These are phyloP conservation scores for Phortica okadai DNA, from an alignment of 2,888 invertebrate genomes.

Conservation along the genomic window DNA sequence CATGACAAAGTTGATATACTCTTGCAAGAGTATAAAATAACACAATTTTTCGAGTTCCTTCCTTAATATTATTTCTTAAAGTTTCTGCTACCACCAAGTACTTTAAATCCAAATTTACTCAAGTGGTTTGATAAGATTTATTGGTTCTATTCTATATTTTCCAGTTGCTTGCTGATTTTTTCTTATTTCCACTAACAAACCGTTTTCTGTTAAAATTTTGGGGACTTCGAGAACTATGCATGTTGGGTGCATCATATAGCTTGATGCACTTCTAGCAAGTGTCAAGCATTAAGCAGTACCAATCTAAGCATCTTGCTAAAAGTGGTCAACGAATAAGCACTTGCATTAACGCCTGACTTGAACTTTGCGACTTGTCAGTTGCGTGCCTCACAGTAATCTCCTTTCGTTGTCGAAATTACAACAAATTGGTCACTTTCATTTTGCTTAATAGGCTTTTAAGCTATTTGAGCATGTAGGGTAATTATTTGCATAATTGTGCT, in stretches of 20 bases:
- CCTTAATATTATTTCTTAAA: too few relatives aligned
- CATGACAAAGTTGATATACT: too few relatives aligned
- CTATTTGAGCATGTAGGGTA: constrained; percentile 57
- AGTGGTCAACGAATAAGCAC: neutral
- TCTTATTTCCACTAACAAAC: constrained; percentile 35
- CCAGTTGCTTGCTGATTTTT: constrained; percentile 56
- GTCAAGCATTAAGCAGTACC: too few relatives aligned
- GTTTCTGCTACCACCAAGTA: too few relatives aligned
- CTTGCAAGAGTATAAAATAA: too few relatives aligned
- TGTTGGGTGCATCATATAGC: neutral
- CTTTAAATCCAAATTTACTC: neutral
- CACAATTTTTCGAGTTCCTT: too few relatives aligned
- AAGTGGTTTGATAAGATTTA: constrained; percentile 32
- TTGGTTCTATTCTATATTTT: constrained; percentile 16
- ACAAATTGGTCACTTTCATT: constrained; percentile 52
- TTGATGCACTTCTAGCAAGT: too few relatives aligned
- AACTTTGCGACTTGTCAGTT: neutral
- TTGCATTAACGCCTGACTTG: constrained; percentile 36
- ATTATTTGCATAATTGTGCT: constrained; percentile 65
- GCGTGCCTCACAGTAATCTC: neutral
- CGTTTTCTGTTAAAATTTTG: neutral
- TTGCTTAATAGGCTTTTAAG: constrained; percentile 41
- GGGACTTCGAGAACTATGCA: neutral
- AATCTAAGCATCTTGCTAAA: neutral
- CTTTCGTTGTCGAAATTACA: constrained; percentile 39